Base-by-base conservation (phyloP, 2,797 vertebrate species). In the Erithacus rubecula region DNA sequence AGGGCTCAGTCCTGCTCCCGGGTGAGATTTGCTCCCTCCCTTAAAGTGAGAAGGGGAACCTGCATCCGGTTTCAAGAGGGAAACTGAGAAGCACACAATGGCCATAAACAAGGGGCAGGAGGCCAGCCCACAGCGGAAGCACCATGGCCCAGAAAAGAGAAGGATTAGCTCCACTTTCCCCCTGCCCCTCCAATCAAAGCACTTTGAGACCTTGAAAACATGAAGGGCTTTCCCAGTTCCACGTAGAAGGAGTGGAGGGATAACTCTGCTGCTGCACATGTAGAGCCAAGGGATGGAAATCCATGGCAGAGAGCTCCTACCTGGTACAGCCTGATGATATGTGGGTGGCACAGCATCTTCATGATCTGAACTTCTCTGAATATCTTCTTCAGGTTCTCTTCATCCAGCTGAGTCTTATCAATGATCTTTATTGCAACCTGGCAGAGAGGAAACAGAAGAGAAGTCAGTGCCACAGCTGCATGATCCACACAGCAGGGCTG, bases 351-450 rank as follows among this genome's bases (percentile, higher is more conserved):
- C 89, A 99, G 98, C 98, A 99, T 98, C 98, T 99, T 99, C 99
- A 99, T 99, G 94, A 99, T 99, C 97, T 99, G 99, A 86, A 99
- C 99, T 96, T 99, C 99, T 94, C 99, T 98, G 97, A 99, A 99
- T 91, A 99, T 99, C 98, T 99, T 99, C 98, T 99, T 99, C 95
- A 99, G 98, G 96, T 99, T 99, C 97, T 99, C 99, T 39, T 99
- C 99, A 34, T 99, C 99, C 97, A 99, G 97, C 98, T 99, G 99
- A 13, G 98, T 99, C 97, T 99, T 99, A 94, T 99, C 99, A 83
- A 99, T 99, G 56, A 99, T 99, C 98, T 99, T 99, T 95, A 99
- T 99, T 2, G 99, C 99, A 96, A 99, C 99, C 99, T 99, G 96
- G 71, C 36, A 69, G 65, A 68, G 6, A 41, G 34, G 30, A 68